phyloP scores from a whole-genome alignment of 92 coral and sea anemone species.

The Parazoanthus darwini region DNA sequence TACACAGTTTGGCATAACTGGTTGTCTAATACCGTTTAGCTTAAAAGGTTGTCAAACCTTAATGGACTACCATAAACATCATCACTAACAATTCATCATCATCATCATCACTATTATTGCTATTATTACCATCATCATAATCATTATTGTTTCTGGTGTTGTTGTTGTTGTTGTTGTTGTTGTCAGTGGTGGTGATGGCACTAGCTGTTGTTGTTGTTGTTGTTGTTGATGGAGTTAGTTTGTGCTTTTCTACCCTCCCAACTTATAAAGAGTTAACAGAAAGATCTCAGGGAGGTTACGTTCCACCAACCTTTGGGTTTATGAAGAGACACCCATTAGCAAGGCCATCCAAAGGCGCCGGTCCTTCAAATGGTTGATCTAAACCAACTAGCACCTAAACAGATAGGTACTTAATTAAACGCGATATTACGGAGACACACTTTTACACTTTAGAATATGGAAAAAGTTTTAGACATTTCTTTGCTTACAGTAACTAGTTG shows the following conservation, averaged over 20 bases:
- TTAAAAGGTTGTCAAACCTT: too few species aligned
- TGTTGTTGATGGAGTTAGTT: background rate
- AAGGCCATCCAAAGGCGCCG: constrained; percentile 92
- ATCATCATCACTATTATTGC: too few species aligned
- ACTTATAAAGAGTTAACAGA: background rate
- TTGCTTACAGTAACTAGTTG: too few species aligned
- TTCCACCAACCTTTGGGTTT: constrained; percentile 79
- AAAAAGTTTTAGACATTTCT: background rate
- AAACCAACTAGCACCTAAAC: constrained; percentile 87
- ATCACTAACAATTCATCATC: too few species aligned
- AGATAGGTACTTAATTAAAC: background rate
- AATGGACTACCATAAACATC: too few species aligned
- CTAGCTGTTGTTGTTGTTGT: background rate
- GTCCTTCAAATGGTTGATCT: constrained; percentile 96
- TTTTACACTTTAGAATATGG: background rate
- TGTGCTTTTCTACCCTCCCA: background rate
- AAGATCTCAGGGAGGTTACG: background rate
- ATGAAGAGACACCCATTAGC: constrained; percentile 92
- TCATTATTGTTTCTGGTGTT: background rate
- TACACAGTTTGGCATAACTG: too few species aligned
- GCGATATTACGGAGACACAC: background rate
- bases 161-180: background rate
- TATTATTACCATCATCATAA: too few species aligned
- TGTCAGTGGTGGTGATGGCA: background rate
- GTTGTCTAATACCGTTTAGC: too few species aligned